Percentiles rank a stretch among this genome's conserved stretches.
Evolutionary conservation across 2,113 vertebrate species (phyloP).

Genomic region (Heterotis niloticus): DNA sequence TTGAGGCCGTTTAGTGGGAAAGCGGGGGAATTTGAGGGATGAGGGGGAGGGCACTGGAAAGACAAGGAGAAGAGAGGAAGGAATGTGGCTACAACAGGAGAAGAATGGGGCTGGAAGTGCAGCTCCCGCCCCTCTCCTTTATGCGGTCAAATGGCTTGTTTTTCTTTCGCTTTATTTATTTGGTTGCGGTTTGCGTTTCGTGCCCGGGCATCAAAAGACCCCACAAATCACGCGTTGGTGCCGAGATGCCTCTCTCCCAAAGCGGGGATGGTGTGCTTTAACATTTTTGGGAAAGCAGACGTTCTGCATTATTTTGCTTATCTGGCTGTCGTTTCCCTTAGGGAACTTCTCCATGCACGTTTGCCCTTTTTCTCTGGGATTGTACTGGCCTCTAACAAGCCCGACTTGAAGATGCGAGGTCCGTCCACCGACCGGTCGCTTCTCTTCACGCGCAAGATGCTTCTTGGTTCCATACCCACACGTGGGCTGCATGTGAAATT

Average conservation of each 20-base stretch:
- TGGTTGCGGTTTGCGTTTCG: conserved; percentile 39
- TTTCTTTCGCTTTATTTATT: conserved; percentile 28
- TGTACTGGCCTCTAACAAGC: neutral
- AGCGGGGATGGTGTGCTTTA: neutral
- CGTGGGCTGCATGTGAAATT: neutral
- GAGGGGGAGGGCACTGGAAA: neutral
- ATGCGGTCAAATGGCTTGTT: conserved; percentile 26
- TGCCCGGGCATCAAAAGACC: conserved; percentile 31
- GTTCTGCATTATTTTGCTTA: conserved; percentile 41
- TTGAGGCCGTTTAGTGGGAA: conserved; percentile 58
- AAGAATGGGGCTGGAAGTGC: conserved; percentile 9
- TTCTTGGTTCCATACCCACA: neutral
- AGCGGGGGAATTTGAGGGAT: conserved; percentile 37
- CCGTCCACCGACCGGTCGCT: neutral
- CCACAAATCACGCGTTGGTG: conserved; percentile 38
- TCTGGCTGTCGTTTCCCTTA: conserved; percentile 40
- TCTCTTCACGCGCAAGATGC: neutral
- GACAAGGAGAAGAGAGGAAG: conserved; percentile 16
- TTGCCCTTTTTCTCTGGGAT: no score
- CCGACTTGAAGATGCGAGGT: no score
- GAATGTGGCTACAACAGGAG: conserved; percentile 17
- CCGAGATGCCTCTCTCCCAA: neutral
- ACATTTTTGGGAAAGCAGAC: conserved; percentile 23
- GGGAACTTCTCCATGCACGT: neutral
- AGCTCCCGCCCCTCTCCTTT: conserved; percentile 8